These are phyloP conservation scores for Nettapus auritus DNA, from an alignment of 2,113 vertebrate genomes.

Conservation along the genomic window DNA sequence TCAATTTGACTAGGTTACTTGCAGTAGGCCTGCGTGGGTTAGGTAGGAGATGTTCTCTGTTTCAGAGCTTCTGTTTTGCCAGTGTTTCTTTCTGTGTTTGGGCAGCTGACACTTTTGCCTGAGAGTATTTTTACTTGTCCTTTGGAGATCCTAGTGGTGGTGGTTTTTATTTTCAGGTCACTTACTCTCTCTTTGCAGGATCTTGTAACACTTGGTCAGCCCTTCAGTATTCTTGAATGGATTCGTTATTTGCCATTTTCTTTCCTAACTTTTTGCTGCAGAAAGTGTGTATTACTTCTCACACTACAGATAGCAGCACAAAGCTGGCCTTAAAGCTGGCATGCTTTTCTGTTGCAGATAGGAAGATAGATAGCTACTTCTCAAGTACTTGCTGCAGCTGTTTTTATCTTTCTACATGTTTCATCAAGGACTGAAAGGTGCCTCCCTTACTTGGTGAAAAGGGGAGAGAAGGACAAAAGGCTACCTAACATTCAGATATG, in stretches of 20 bases:
- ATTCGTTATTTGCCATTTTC: not conserved
- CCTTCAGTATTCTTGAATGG: not conserved
- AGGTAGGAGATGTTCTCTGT: not conserved
- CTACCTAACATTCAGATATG: not conserved
- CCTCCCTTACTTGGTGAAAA: not conserved
- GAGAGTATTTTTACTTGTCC: not conserved
- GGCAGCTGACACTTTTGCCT: not conserved
- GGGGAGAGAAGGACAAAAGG: not conserved
- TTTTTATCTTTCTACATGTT: not conserved
- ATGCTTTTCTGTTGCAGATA: not conserved
- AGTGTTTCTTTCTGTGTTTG: not conserved
- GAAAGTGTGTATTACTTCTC: not conserved
- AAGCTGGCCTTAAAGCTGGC: not conserved
- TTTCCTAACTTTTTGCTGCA: not conserved
- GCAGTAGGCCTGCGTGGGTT: not conserved
- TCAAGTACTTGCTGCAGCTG: not conserved
- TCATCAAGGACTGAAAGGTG: not conserved
- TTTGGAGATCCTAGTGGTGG: not conserved
- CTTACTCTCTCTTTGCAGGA: not conserved
- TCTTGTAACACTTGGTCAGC: accelerated
- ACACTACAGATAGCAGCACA: not conserved
- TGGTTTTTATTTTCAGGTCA: not conserved
- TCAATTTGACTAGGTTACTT: not conserved
- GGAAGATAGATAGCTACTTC: not conserved
- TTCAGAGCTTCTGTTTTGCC: not conserved